Evolutionary conservation across 2,888 invertebrate genomes (phyloP), one percentile per base, ranked within the genome.

Genomic region (Nemapogon koenigi): DNA sequence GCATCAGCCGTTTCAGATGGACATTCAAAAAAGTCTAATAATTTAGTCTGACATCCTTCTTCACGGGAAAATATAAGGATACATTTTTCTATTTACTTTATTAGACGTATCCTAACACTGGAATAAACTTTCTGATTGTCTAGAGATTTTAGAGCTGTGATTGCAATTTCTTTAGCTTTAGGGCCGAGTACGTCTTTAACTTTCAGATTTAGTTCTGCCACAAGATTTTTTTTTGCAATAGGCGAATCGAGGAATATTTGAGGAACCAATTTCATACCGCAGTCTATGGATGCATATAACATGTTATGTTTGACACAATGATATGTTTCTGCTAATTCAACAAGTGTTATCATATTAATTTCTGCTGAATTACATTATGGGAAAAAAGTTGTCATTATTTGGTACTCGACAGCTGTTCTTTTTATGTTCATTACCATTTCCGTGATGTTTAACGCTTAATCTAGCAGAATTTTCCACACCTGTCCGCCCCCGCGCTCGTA

Each of bases 401-500:
- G 29, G 29, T 11, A 29, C 8, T 13, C 29, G 29, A 29, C 11
- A 29, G 29, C 11, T 29, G 29, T 29, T 29, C 29, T 29, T 11
- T 29, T 29, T 29, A 29, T 29, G 29, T 29, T 29, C 29, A 29
- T 11, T 29, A 8, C 29, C n/a, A 29, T 29, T 29, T 10, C 8
- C 29, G 29, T 29, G 29, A 29, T 29, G 29, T 29, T 29, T 29
- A 29, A 29, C 14, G 29, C 22, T 22, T 22, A 22, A 22, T 22
- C 22, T 29, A 35, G 27, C 17, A 25, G 38, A 32, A 32, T 41
- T 39, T 30, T 18, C 33, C 22, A 33, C 33, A 27, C 33, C 41
- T 35, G 35, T 35, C 19, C 35, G 41, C 33, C 35, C 38, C 35
- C 37, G 41, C 28, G 35, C 35, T 38, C 33, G 29, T 38, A 33